These are phyloP conservation scores for Antennarius maculatus DNA, from an alignment of 2,797 vertebrate genomes.

Conservation along the genomic window DNA sequence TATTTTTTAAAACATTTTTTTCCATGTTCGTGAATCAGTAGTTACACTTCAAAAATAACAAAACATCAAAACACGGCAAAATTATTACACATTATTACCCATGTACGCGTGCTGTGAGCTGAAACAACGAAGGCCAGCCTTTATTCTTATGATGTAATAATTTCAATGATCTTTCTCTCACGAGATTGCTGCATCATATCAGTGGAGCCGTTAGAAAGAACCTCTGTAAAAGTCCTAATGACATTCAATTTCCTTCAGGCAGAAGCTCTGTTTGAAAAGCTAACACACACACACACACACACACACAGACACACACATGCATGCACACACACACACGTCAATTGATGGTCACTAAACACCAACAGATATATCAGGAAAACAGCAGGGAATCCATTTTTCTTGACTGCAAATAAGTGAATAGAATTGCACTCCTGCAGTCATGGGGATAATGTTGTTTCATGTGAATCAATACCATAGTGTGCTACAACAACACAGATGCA, in stretches of 20 bases:
- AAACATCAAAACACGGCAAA: background rate
- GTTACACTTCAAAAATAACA: background rate
- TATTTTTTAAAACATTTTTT: too few species aligned
- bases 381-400: slow-evolving; percentile 61
- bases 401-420: slow-evolving; percentile 62
- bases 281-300: slow-evolving; percentile 39
- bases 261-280: slow-evolving; percentile 24
- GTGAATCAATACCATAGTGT: slow-evolving; percentile 73
- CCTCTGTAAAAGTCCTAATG: slow-evolving; percentile 30
- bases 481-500: slow-evolving; percentile 64
- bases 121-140: background rate
- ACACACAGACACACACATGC: slow-evolving; percentile 19
- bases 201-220: slow-evolving; percentile 15
- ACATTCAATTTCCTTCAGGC: slow-evolving; percentile 29
- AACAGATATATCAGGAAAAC: slow-evolving; percentile 53
- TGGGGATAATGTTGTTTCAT: slow-evolving; percentile 72
- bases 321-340: slow-evolving; percentile 45
- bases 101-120: too few species aligned
- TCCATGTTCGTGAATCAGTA: too few species aligned
- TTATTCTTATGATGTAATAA: slow-evolving; percentile 6
- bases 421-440: slow-evolving; percentile 59
- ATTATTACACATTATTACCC: background rate
- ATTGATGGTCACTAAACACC: slow-evolving; percentile 48
- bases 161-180: slow-evolving; percentile 16
- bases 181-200: slow-evolving; percentile 11